phyloP scores from a whole-genome alignment of 2,888 invertebrate genomes.

The Idaea dimidiata region DNA sequence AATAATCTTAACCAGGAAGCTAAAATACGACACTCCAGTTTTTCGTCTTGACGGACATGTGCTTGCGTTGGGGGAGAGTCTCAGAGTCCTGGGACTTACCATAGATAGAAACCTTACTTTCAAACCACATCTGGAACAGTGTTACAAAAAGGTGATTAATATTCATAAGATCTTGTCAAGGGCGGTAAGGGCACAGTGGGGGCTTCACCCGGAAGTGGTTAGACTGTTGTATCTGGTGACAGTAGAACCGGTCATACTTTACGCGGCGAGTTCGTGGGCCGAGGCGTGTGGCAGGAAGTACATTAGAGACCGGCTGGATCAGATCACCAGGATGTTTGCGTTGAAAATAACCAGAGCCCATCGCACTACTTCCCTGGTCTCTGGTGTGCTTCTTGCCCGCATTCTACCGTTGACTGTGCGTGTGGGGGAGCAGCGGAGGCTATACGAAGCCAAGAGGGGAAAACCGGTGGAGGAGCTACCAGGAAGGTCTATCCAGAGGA shows the following conservation, averaged over 20 bases:
- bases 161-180: conserved; percentile 8
- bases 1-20: conserved; percentile 15
- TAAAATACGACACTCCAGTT: conserved; percentile 12
- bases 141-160: conserved; percentile 1
- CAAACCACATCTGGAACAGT: background rate
- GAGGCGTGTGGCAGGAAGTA: background rate
- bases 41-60: conserved; percentile 11
- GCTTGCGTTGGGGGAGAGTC: conserved; percentile 2
- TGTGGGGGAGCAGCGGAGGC: background rate
- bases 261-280: conserved; percentile 8
- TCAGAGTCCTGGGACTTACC: conserved; percentile 17
- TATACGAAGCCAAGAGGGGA: conserved; percentile 7
- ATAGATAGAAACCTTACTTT: conserved; percentile 11
- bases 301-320: background rate
- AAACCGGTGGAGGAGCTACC: background rate
- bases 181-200: conserved; percentile 10
- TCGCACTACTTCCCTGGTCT: conserved; percentile 6
- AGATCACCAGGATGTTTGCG: conserved; percentile 1
- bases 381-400: conserved; percentile 5
- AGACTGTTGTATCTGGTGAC: conserved; percentile 7
- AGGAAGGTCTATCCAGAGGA: no score
- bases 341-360: conserved; percentile 9
- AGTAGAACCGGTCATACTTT: conserved; percentile 9
- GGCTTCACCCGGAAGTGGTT: conserved; percentile 9
- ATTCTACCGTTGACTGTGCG: background rate